A percentile compares a stretch with the other conserved stretches of the same genome.
Evolutionary conservation across 2,113 vertebrate species (phyloP).

Genomic region (Chaenocephalus aceratus): DNA sequence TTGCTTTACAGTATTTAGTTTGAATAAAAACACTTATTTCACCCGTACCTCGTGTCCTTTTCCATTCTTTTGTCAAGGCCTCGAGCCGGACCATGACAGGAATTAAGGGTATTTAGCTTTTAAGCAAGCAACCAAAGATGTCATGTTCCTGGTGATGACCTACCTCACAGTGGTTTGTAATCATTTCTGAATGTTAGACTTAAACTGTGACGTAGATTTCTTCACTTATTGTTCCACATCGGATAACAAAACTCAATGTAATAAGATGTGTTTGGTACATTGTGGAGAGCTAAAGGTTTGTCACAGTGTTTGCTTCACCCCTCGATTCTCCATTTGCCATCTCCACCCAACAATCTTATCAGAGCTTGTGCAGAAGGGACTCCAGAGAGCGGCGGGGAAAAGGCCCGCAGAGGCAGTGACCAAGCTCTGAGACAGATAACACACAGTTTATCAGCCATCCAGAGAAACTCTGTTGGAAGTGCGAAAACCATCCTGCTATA

Average conservation of each 20-base stretch:
- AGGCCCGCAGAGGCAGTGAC: slow-evolving; percentile 47
- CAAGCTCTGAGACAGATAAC: slow-evolving; percentile 50
- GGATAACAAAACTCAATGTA: background rate
- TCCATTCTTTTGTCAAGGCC: too few species aligned
- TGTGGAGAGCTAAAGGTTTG: background rate
- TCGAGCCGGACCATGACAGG: too few species aligned
- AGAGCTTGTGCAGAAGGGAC: slow-evolving; percentile 54
- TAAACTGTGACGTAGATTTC: background rate
- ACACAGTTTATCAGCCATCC: slow-evolving; percentile 43
- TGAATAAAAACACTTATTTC: too few species aligned
- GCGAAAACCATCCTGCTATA: slow-evolving; percentile 18
- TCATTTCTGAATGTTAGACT: background rate
- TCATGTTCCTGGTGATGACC: too few species aligned
- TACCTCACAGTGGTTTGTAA: too few species aligned
- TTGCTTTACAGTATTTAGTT: too few species aligned
- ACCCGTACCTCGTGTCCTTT: too few species aligned
- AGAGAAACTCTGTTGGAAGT: slow-evolving; percentile 44
- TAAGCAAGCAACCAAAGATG: too few species aligned
- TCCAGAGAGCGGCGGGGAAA: slow-evolving; percentile 47
- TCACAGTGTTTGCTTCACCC: slow-evolving; percentile 6
- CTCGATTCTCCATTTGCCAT: slow-evolving; percentile 36
- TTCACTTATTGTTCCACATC: background rate
- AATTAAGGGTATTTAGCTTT: too few species aligned
- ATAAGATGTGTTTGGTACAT: background rate
- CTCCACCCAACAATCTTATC: slow-evolving; percentile 64